A percentile compares a stretch with the other conserved stretches of the same genome.
These are phyloP conservation scores for Uloborus diversus DNA, from an alignment of 1,140 invertebrate genomes.

Conservation along the genomic window DNA sequence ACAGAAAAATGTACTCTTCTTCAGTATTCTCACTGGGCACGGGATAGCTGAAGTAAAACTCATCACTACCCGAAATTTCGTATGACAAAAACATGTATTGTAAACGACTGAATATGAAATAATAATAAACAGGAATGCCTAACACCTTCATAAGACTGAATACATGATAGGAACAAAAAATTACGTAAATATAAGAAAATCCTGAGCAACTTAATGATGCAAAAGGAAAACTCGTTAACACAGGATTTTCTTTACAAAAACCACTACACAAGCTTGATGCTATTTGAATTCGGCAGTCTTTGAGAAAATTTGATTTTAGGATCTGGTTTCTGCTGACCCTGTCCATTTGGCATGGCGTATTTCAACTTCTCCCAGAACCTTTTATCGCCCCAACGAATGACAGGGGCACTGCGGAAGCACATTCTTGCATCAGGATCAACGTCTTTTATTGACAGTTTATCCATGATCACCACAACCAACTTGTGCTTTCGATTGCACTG, in stretches of 20 bases:
- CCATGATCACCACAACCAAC: slow-evolving; percentile 77
- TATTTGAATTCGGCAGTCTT: slow-evolving; percentile 9
- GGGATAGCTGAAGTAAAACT: no score
- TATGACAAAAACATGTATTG: not conserved
- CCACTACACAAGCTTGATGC: slow-evolving; percentile 37
- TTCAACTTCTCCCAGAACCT: slow-evolving; percentile 93
- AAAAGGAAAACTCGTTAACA: not conserved
- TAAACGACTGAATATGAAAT: not conserved
- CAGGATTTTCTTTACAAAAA: not conserved
- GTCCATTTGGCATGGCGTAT: slow-evolving; percentile 83
- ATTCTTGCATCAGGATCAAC: slow-evolving; percentile 55
- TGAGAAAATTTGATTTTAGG: slow-evolving; percentile 18
- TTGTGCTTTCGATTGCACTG: slow-evolving; percentile 74
- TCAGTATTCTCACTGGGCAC: no score
- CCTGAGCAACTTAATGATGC: not conserved
- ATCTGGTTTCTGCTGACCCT: not conserved
- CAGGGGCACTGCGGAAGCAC: slow-evolving; percentile 53
- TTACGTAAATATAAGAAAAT: not conserved
- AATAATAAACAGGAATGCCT: no score
- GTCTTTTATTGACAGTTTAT: slow-evolving; percentile 45
- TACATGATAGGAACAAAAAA: not conserved
- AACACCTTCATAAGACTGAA: not conserved
- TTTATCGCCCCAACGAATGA: slow-evolving; percentile 74
- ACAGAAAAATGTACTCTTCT: no score
- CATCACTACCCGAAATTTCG: no score